A percentile compares a stretch with the other conserved stretches of the same genome.
Conservation (phyloP, 2,888 invertebrate species). For the Anticlea derivata region DNA sequence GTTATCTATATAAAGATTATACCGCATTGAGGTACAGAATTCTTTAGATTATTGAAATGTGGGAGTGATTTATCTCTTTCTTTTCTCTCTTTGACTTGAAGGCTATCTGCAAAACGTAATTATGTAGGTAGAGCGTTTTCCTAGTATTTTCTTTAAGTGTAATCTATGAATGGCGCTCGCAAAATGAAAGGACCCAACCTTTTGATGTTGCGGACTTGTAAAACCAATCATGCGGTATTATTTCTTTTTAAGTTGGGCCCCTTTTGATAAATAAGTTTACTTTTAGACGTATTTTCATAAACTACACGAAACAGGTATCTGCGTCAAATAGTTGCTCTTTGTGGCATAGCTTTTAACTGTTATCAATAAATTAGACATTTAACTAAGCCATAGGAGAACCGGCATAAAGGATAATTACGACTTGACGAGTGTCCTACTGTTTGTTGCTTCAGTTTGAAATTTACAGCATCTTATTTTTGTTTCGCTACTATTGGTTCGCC, state of each 20-base stretch:
- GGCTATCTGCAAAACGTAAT: slow-evolving; percentile 33
- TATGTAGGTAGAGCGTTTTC: slow-evolving; percentile 49
- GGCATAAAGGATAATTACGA: too few relatives aligned
- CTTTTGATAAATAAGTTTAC: slow-evolving; percentile 43
- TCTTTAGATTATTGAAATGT: slow-evolving; percentile 12
- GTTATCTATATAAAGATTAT: slow-evolving; percentile 17
- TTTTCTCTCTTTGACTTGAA: not conserved
- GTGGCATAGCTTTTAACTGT: too few relatives aligned
- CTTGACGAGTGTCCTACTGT: too few relatives aligned
- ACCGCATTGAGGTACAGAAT: slow-evolving; percentile 8
- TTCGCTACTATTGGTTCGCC: too few relatives aligned
- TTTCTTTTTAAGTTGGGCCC: slow-evolving; percentile 53
- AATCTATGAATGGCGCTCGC: slow-evolving; percentile 52
- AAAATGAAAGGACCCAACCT: slow-evolving; percentile 55
- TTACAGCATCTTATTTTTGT: too few relatives aligned
- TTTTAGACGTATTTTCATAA: slow-evolving; percentile 31
- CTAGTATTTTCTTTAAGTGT: slow-evolving; percentile 52
- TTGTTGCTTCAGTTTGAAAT: too few relatives aligned
- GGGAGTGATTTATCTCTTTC: slow-evolving; percentile 6
- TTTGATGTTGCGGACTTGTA: slow-evolving; percentile 60
- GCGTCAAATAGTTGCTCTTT: not conserved
- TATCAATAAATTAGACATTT: too few relatives aligned
- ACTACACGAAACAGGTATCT: slow-evolving; percentile 25
- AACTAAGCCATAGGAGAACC: too few relatives aligned
- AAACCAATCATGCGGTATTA: slow-evolving; percentile 58